Conservation (phyloP, 2,888 invertebrate species). For the Noctua pronuba region DNA sequence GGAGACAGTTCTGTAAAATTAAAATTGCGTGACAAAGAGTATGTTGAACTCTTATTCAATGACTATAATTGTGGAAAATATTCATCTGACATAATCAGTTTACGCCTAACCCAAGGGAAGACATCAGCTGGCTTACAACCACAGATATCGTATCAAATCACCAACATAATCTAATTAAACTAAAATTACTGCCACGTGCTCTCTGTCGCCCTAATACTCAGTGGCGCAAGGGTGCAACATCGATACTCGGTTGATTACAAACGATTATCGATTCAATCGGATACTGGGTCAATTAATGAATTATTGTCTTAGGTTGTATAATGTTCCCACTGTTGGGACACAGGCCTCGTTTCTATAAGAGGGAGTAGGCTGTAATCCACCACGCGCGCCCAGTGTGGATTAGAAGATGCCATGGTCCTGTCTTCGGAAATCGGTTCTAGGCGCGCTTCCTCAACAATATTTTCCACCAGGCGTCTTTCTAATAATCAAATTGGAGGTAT, state of each 20-base stretch:
- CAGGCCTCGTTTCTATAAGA: too few species aligned
- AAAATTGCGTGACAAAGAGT: background rate
- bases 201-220: conserved; percentile 55
- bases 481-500: too few species aligned
- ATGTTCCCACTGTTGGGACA: too few species aligned
- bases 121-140: conserved; percentile 28
- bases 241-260: conserved; percentile 77
- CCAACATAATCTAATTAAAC: conserved; percentile 32
- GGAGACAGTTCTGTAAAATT: background rate
- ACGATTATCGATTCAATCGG: conserved; percentile 81
- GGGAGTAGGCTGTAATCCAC: too few species aligned
- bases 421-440: too few species aligned
- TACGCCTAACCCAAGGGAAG: background rate
- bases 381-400: too few species aligned
- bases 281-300: conserved; percentile 55
- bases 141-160: conserved; percentile 12
- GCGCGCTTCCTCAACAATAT: too few species aligned
- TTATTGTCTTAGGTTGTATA: background rate
- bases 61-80: background rate
- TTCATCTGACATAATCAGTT: background rate
- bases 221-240: conserved; percentile 65
- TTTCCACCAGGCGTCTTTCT: too few species aligned
- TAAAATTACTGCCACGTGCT: conserved; percentile 54
- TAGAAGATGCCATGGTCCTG: too few species aligned
- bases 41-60: background rate